These are phyloP conservation scores for Pitta sordida DNA, from an alignment of 2,113 vertebrate species.

Conservation along the genomic window DNA sequence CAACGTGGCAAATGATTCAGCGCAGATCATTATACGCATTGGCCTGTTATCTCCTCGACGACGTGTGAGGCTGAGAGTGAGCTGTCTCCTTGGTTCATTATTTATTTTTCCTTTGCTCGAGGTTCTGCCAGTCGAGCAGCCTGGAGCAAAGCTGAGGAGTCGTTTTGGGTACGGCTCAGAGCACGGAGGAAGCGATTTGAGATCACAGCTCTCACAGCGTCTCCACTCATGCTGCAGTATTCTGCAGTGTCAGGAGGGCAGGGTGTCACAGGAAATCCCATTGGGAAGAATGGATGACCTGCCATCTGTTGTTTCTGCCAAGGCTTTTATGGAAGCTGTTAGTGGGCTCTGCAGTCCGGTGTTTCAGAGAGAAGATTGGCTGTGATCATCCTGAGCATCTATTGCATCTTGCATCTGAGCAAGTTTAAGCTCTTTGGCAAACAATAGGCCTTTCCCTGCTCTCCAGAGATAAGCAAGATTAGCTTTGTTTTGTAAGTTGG, in stretches of 20 bases:
- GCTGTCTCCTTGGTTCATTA: constrained; percentile 43
- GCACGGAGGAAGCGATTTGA: accelerated
- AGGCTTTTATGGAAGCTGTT: neutral
- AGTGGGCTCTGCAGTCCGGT: neutral
- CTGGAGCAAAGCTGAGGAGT: neutral
- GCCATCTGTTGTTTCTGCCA: neutral
- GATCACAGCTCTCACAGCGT: accelerated
- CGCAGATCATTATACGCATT: constrained; percentile 14
- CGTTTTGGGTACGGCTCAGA: accelerated
- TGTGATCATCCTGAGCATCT: neutral
- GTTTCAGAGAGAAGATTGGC: neutral
- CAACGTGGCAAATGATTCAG: constrained; percentile 51
- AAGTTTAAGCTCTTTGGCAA: neutral
- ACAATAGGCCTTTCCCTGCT: neutral
- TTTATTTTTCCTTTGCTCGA: constrained; percentile 16
- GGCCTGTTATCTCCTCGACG: constrained; percentile 26
- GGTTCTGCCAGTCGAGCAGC: neutral
- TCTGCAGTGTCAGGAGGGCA: neutral
- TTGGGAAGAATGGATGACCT: neutral
- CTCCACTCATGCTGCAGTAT: neutral
- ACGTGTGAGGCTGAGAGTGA: constrained; percentile 37
- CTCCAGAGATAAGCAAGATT: neutral
- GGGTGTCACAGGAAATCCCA: neutral
- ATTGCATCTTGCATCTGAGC: neutral
- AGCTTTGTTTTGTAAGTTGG: neutral